Evolutionary conservation across 2,113 vertebrate genomes (phyloP).

Genomic region (Datnioides undecimradiatus): DNA sequence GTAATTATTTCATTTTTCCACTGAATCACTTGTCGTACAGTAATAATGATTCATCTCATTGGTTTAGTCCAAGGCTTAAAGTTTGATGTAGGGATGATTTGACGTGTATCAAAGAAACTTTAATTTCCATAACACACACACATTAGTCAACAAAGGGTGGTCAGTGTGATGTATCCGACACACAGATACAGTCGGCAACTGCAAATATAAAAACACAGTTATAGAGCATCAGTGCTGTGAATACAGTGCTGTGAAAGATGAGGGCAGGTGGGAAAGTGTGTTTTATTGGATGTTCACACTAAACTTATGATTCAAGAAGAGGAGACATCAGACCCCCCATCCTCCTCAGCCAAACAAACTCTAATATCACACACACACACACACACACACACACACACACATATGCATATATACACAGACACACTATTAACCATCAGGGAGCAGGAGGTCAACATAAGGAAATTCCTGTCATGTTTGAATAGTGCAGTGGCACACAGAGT

Average conservation of each 20-base stretch:
- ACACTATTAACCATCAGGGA: background rate
- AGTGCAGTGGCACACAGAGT: constrained; percentile 21
- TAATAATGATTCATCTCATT: constrained; percentile 7
- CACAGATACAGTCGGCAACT: background rate
- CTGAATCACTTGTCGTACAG: background rate
- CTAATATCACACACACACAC: background rate
- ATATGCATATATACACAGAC: background rate
- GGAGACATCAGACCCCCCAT: background rate
- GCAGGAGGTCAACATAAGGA: background rate
- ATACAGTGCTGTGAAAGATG: too few relatives aligned
- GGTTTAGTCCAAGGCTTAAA: background rate
- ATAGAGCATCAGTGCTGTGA: too few relatives aligned
- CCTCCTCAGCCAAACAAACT: background rate
- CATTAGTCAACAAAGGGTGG: too few relatives aligned
- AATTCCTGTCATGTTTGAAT: constrained; percentile 17
- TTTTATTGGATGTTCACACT: background rate
- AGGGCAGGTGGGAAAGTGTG: background rate
- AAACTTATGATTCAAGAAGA: background rate
- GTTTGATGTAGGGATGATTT: background rate
- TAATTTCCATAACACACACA: background rate
- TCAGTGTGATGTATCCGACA: too few relatives aligned
- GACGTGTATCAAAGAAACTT: too few relatives aligned
- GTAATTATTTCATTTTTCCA: constrained; percentile 9
- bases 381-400: background rate
- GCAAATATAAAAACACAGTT: constrained; percentile 2